phyloP scores from a whole-genome alignment of 2,888 invertebrate genomes.

The Ophraella communa region DNA sequence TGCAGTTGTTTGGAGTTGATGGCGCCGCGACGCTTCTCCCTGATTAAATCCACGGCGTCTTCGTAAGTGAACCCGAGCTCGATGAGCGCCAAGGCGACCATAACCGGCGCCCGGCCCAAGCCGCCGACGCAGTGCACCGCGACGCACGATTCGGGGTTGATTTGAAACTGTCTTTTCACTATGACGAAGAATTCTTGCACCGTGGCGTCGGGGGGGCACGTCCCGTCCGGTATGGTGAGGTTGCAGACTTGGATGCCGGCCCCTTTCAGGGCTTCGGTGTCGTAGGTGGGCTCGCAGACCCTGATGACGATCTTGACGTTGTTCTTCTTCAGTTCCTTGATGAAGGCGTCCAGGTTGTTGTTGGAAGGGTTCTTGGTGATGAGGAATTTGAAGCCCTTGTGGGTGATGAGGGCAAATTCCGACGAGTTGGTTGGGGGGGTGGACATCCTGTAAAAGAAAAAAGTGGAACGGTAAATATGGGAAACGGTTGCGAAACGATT shows the following conservation, averaged over 20 bases:
- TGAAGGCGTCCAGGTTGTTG: slow-evolving; percentile 38
- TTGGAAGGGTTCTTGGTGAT: slow-evolving; percentile 43
- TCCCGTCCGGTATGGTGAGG: slow-evolving; percentile 42
- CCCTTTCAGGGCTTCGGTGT: slow-evolving; percentile 36
- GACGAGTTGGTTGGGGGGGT: too few species aligned
- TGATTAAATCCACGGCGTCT: slow-evolving; percentile 42
- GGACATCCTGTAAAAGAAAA: slow-evolving; percentile 16
- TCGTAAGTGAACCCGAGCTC: slow-evolving; percentile 43
- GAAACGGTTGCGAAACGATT: too few species aligned
- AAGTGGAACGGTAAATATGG: too few species aligned
- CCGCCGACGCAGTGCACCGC: slow-evolving; percentile 44
- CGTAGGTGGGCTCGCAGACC: slow-evolving; percentile 43
- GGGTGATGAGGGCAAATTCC: slow-evolving; percentile 38
- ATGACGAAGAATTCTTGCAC: slow-evolving; percentile 40
- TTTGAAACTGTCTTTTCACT: slow-evolving; percentile 37
- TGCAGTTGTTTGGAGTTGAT: slow-evolving; percentile 43
- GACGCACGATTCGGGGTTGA: slow-evolving; percentile 38
- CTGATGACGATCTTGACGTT: slow-evolving; percentile 41
- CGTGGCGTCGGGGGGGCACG: slow-evolving; percentile 39
- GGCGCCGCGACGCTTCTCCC: slow-evolving; percentile 41
- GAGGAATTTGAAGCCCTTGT: slow-evolving; percentile 42
- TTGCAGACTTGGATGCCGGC: slow-evolving; percentile 42
- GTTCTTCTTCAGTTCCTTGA: slow-evolving; percentile 42
- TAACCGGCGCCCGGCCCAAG: slow-evolving; percentile 42
- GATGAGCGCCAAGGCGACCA: slow-evolving; percentile 42